Evolutionary conservation across 2,888 invertebrate species (phyloP).

Genomic region (Melipona bicolor): DNA sequence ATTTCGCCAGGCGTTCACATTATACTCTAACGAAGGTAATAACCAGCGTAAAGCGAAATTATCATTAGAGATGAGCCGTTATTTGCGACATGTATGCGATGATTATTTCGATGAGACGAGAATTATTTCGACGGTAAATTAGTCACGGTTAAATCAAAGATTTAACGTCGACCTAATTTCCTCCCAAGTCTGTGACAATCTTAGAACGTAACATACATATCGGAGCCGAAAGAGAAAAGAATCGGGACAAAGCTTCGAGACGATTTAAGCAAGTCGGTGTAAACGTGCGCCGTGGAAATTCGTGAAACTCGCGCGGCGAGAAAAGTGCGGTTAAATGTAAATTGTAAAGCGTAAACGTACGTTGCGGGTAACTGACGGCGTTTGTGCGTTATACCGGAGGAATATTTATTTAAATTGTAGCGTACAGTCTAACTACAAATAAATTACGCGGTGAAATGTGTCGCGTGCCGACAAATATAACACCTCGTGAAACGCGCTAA

Average conservation of each 20-base stretch:
- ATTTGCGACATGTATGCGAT: not conserved
- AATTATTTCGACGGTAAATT: not conserved
- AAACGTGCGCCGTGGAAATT: constrained; percentile 7
- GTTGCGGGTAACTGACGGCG: constrained; percentile 17
- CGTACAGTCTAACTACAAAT: constrained; percentile 40
- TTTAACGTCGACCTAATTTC: not conserved
- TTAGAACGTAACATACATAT: not conserved
- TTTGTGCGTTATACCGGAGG: constrained; percentile 4
- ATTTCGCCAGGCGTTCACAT: not conserved
- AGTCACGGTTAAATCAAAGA: not conserved
- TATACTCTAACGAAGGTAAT: no score
- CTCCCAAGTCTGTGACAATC: not conserved
- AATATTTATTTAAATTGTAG: constrained; percentile 48
- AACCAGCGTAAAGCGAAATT: not conserved
- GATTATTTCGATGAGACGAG: not conserved
- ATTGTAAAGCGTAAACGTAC: constrained; percentile 23
- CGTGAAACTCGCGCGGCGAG: not conserved
- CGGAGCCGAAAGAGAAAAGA: not conserved
- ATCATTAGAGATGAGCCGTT: not conserved
- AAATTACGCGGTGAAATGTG: constrained; percentile 46
- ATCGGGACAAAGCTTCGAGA: not conserved
- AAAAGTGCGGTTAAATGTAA: constrained; percentile 30
- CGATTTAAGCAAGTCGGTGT: not conserved
- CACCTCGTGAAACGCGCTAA: constrained; percentile 17
- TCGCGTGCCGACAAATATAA: constrained; percentile 43